A percentile compares a stretch with the other conserved stretches of the same genome.
These are phyloP conservation scores for Gallinago solitaria DNA, from an alignment of 2,797 vertebrate species.

Conservation along the genomic window DNA sequence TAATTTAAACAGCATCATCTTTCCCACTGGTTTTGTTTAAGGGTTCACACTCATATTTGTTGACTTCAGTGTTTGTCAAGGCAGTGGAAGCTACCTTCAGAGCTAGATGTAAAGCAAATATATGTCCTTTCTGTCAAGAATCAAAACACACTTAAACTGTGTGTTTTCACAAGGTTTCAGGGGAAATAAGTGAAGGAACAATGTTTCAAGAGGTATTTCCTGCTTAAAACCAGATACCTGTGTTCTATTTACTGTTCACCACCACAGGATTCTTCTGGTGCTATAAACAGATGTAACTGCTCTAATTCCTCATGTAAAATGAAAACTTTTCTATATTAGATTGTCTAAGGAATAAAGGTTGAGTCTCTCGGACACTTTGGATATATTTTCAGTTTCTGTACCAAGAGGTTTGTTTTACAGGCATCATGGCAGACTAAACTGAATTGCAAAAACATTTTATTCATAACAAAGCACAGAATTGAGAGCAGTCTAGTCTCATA, in stretches of 20 bases:
- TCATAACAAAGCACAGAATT: not conserved
- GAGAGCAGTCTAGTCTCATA: not conserved
- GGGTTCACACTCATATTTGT: not conserved
- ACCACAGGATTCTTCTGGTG: not conserved
- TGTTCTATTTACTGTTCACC: not conserved
- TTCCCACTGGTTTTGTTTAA: not conserved
- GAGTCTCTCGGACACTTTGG: not conserved
- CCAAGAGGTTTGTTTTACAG: not conserved
- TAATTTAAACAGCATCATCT: not conserved
- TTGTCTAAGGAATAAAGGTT: not conserved
- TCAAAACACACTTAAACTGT: not conserved
- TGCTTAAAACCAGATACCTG: not conserved
- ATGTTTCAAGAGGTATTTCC: not conserved
- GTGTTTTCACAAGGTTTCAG: not conserved
- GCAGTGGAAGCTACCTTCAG: not conserved
- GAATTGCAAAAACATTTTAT: not conserved
- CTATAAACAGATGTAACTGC: not conserved
- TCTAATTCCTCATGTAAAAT: not conserved
- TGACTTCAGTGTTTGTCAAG: not conserved
- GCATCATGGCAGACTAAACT: not conserved
- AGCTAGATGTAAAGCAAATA: not conserved
- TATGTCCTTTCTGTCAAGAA: not conserved
- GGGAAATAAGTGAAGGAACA: not conserved
- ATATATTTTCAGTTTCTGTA: not conserved
- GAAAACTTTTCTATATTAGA: not conserved